Base-by-base conservation (phyloP, 2,888 invertebrate genomes). In the Graphium colonna region DNA sequence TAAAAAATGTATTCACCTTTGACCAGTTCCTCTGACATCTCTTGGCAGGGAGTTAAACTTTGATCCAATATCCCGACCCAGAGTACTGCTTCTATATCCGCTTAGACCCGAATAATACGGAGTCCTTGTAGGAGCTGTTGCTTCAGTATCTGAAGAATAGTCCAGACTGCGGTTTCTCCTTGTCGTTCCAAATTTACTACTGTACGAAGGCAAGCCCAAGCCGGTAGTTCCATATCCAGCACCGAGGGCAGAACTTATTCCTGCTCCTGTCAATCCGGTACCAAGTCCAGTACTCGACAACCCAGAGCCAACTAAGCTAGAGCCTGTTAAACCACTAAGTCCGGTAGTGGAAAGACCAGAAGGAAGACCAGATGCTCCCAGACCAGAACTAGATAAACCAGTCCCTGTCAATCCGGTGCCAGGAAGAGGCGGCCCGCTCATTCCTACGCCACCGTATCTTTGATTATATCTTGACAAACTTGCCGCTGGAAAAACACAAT, bases 141-240 rank as follows among this genome's bases (percentile, higher is more conserved):
- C 96, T 88, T 98, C 98, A 0, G 98, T 98, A 75, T 98, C 98
- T 46, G 98, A 98, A 17, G 97, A 97, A 80, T 97, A 97, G 83
- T 97, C 97, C 75, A 98, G 87, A 61, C 95, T 95, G 65, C 96
- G 91, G 67, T 95, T 94, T 60, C 96, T 92, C 68, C 96, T 91
- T 1, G 93, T 91, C 57, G 95, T 87, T 3, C 95, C 90, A 63
- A 91, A 92, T 65, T 89, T 89, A 59, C 77, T 76, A 49, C 77
- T 89, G 75, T 79, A 91, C 63, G 75, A 91, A 69, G 81, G 69
- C 39, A 88, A 57, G 17, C 88, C 88, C 43, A 88, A 65, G 4
- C 86, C 86, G 8, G 83, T 77, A 1, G 88, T 86, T 18, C 87
- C 87, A 56, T 88, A 88, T 18, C 79, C 78, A 44, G 69, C 76